Conservation (phyloP, 37 sponge, comb jelly and placozoan species). For the Lycopodina hypogea region DNA sequence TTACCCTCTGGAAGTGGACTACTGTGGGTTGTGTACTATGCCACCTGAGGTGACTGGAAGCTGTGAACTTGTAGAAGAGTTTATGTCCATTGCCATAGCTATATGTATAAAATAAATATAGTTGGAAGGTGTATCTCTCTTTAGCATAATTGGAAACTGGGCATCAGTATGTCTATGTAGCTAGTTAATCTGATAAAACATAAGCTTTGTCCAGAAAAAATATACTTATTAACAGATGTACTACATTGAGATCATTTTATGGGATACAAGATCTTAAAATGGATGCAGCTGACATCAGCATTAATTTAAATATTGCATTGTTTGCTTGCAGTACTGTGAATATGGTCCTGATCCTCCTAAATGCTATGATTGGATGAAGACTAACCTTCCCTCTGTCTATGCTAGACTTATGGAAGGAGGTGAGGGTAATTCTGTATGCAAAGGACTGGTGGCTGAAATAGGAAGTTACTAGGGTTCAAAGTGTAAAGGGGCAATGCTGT, state of each 20-base stretch:
- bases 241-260: too few species aligned
- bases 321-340: slow-evolving; percentile 85
- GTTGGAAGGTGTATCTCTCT: too few species aligned
- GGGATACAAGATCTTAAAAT: too few species aligned
- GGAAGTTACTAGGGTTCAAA: too few species aligned
- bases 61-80: neutral
- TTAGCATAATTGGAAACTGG: too few species aligned
- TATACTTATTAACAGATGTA: too few species aligned
- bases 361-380: slow-evolving; percentile 92
- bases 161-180: too few species aligned
- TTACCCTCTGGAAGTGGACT: slow-evolving; percentile 67
- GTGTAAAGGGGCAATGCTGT: too few species aligned
- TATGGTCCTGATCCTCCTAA: slow-evolving; percentile 72
- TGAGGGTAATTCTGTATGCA: neutral
- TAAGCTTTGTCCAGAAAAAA: too few species aligned
- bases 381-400: slow-evolving; percentile 73
- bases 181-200: too few species aligned
- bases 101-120: neutral
- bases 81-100: neutral
- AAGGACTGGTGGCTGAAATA: neutral
- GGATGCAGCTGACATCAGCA: too few species aligned
- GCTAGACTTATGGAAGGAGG: slow-evolving; percentile 64
- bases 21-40: slow-evolving; percentile 81
- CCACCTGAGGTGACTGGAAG: slow-evolving; percentile 68
- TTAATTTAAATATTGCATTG: too few species aligned